Evolutionary conservation across 2,797 vertebrate species (phyloP), one percentile per base, ranked within the genome.

Genomic region (Mormyrops attenuatus): DNA sequence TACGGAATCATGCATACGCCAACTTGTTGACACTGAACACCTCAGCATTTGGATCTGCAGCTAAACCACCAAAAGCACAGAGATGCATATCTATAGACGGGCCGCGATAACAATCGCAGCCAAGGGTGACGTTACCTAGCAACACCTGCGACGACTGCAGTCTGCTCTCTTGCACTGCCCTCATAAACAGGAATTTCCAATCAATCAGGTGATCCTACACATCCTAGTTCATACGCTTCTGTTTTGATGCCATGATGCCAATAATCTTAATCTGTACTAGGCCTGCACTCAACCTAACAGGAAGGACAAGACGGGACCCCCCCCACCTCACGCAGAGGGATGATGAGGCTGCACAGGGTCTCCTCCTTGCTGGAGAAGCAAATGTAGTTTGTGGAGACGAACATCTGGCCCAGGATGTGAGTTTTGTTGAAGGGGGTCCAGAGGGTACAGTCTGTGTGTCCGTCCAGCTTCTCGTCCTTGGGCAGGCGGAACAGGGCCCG

Each of bases 351-450:
- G 89, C 98, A 99, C 82, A 97, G 90, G 0, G 97, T 98, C 92
- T 99, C 98, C 82, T 99, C 99, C 93, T 99, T 99, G 95, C 98
- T 99, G 92, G 96, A 98, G 94, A 99, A 99, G 95, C 99, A 99
- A 95, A 99, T 99, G 93, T 99, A 99, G 95, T 99, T 99, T 50
- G 98, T 99, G 93, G 99, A 99, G 88, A 99, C 98, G 90, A 99
- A 99, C 98, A 99, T 99, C 93, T 99, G 99, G 13, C 98, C 99
- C 94, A 97, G 95, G 93, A 99, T 98, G 93, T 99, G 99, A 96
- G 96, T 98, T 95, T 99, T 99, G 94, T 98, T 99, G 92, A 99
- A 99, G 0, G 99, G 98, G 5, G 98, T 99, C 99, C 99, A 99
- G 49, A 99, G 95, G 9, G 98, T 99, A 92, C 99, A 99, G 94